Conservation (phyloP, 1,140 invertebrate genomes). For the Pseudomyrmex pallidus region DNA sequence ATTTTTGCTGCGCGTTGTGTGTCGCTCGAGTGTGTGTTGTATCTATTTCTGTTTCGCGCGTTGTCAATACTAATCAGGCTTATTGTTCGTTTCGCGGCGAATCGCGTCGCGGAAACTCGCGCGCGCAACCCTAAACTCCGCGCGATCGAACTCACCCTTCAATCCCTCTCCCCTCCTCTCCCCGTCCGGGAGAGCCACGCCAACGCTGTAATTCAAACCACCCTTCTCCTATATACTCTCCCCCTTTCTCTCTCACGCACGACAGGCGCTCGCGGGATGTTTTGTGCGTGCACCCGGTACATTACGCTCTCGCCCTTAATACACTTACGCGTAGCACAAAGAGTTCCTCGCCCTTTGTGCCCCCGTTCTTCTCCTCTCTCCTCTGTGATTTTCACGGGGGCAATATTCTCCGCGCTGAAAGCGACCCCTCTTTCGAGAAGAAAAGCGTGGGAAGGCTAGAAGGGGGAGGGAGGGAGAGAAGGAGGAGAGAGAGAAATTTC, state of each 20-base stretch:
- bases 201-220: slow-evolving; percentile 29
- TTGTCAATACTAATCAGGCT: slow-evolving; percentile 45
- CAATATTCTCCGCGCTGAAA: slow-evolving; percentile 54
- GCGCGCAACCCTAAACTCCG: slow-evolving; percentile 40
- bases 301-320: slow-evolving; percentile 57
- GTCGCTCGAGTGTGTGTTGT: slow-evolving; percentile 34
- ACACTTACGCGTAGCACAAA: slow-evolving; percentile 50
- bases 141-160: slow-evolving; percentile 20
- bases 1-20: too few relatives aligned
- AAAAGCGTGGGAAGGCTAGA: neutral
- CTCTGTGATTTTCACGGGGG: slow-evolving; percentile 41
- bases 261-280: slow-evolving; percentile 4
- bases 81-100: slow-evolving; percentile 40
- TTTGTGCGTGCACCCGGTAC: slow-evolving; percentile 50
- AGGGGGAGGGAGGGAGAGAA: too few relatives aligned
- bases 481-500: neutral
- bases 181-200: neutral
- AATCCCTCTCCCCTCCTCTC: neutral
- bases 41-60: neutral
- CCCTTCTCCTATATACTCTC: neutral
- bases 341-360: slow-evolving; percentile 49
- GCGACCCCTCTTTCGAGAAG: slow-evolving; percentile 30
- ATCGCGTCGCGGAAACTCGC: slow-evolving; percentile 21
- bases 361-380: neutral
- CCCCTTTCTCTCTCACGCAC: slow-evolving; percentile 26